Conservation (phyloP, 2,797 vertebrate species). For the Forpus xanthops region DNA sequence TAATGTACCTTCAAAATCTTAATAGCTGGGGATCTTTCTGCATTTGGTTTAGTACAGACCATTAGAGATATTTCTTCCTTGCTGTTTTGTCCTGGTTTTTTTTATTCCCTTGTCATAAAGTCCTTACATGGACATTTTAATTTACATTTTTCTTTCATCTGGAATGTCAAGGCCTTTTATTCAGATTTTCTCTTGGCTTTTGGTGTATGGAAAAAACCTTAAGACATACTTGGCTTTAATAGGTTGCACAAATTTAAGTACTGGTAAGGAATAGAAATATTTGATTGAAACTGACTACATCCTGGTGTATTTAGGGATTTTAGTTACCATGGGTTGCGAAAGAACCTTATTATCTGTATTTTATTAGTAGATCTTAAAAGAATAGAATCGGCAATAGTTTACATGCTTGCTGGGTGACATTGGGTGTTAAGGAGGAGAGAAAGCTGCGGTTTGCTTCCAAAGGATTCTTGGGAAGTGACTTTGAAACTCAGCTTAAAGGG, state of each 20-base stretch:
- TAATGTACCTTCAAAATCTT: neutral
- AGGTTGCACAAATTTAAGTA: neutral
- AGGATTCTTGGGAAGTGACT: constrained; percentile 33
- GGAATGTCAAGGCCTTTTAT: neutral
- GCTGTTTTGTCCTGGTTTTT: neutral
- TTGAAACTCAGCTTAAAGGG: constrained; percentile 35
- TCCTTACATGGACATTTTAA: neutral
- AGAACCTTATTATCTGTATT: neutral
- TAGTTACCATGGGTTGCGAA: neutral
- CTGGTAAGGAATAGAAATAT: neutral
- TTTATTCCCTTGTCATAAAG: neutral
- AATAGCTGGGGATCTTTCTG: neutral
- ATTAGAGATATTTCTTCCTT: neutral
- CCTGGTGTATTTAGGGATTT: neutral
- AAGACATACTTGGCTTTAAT: constrained; percentile 4
- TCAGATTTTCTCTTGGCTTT: neutral
- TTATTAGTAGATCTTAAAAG: neutral
- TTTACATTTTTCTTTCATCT: neutral
- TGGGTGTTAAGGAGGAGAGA: constrained; percentile 19
- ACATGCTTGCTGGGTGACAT: neutral
- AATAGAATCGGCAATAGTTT: neutral
- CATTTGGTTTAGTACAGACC: neutral
- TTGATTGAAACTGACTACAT: neutral
- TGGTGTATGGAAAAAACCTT: neutral
- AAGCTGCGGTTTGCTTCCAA: constrained; percentile 7